A percentile compares a stretch with the other conserved stretches of the same genome.
These are phyloP conservation scores for Bujurquina vittata DNA, from an alignment of 2,113 vertebrate genomes.

Conservation along the genomic window DNA sequence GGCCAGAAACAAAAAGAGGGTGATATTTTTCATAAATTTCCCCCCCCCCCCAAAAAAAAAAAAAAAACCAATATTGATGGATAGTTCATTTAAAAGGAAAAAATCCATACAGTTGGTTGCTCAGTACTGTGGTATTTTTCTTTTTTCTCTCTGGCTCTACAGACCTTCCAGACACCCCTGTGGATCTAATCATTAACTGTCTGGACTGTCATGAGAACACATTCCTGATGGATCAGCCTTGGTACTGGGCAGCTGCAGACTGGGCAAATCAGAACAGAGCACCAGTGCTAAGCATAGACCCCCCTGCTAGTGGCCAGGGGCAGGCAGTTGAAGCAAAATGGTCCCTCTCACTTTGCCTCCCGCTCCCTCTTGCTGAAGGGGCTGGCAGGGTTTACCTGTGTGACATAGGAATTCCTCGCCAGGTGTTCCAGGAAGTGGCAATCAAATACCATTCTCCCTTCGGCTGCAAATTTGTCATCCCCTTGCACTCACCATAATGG, in stretches of 20 bases:
- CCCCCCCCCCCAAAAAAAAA: neutral
- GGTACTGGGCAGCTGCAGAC: slow-evolving; percentile 94
- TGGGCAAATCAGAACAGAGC: slow-evolving; percentile 98
- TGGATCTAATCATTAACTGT: slow-evolving; percentile 98
- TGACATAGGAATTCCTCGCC: slow-evolving; percentile 94
- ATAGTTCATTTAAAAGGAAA: neutral
- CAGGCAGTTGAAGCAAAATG: slow-evolving; percentile 95
- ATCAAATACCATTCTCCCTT: slow-evolving; percentile 97
- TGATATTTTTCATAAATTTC: too few species aligned
- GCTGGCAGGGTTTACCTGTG: slow-evolving; percentile 94
- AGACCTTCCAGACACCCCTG: slow-evolving; percentile 94
- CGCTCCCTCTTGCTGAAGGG: slow-evolving; percentile 88
- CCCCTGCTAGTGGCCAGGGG: slow-evolving; percentile 86
- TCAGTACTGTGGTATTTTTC: neutral
- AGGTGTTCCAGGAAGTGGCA: slow-evolving; percentile 96
- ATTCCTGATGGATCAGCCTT: slow-evolving; percentile 94
- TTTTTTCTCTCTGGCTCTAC: slow-evolving; percentile 28
- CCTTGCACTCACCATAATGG: slow-evolving; percentile 89
- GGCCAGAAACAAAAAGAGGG: too few species aligned
- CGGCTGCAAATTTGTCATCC: slow-evolving; percentile 98
- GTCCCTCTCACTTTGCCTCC: slow-evolving; percentile 94
- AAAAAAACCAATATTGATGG: too few species aligned
- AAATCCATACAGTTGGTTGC: neutral
- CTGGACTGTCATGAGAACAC: slow-evolving; percentile 96
- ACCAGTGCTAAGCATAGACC: slow-evolving; percentile 95